Percentiles rank a stretch among this genome's conserved stretches.
Evolutionary conservation across 2,113 vertebrate genomes (phyloP).

Genomic region (Hipposideros armiger): DNA sequence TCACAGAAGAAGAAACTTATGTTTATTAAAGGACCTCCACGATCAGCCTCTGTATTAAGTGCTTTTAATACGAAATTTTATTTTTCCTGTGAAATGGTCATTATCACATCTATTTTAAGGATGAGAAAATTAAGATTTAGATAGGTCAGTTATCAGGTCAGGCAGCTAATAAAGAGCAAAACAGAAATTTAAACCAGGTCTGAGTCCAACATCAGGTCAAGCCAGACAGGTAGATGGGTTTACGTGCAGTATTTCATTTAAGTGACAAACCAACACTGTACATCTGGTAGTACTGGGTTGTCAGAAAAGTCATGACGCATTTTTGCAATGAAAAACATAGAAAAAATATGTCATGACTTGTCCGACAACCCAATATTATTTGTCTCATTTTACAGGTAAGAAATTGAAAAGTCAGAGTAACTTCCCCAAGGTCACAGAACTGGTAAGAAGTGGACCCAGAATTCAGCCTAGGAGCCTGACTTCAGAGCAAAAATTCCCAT

Average conservation of each 20-base stretch:
- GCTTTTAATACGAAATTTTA: not conserved
- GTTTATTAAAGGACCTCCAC: not conserved
- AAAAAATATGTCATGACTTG: too few relatives aligned
- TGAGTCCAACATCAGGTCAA: not conserved
- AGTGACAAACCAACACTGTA: not conserved
- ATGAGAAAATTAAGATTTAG: not conserved
- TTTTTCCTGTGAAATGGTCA: not conserved
- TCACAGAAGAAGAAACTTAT: not conserved
- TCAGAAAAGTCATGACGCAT: too few relatives aligned
- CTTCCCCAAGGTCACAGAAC: slow-evolving; percentile 5
- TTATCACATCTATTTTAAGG: not conserved
- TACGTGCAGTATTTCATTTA: not conserved
- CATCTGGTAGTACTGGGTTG: not conserved
- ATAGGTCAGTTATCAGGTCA: not conserved
- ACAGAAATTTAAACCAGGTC: not conserved
- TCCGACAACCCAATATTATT: too few relatives aligned
- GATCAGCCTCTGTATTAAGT: not conserved
- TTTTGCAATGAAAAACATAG: too few relatives aligned
- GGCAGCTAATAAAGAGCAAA: not conserved
- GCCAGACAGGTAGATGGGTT: not conserved
- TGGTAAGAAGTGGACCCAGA: not conserved
- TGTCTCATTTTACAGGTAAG: not conserved
- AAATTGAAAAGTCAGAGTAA: not conserved
- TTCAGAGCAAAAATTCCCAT: not conserved
- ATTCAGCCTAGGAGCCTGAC: not conserved